Percentiles rank a stretch among this genome's conserved stretches.
These are phyloP conservation scores for Penelope pileata DNA, from an alignment of 2,113 vertebrate species.

Conservation along the genomic window DNA sequence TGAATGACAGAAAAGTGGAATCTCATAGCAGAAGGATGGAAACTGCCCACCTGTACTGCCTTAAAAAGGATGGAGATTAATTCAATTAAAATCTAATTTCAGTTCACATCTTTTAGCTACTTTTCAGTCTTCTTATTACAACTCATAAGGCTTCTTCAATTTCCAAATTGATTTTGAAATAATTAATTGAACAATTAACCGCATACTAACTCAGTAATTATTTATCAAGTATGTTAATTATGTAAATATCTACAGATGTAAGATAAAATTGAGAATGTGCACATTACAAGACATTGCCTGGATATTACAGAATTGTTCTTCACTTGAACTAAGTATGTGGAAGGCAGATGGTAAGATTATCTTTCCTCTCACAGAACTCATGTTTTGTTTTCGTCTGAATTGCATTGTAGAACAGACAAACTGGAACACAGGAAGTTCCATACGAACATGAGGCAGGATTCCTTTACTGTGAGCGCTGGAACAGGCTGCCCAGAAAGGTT, in stretches of 20 bases:
- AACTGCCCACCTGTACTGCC: not conserved
- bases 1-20: not conserved
- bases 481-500: no score
- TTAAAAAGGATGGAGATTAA: not conserved
- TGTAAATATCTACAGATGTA: not conserved
- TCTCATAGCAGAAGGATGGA: not conserved
- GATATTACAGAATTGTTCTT: not conserved
- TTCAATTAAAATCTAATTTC: not conserved
- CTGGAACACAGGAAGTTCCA: no score
- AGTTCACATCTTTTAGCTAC: not conserved
- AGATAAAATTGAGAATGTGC: not conserved
- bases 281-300: no score
- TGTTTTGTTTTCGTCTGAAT: not conserved
- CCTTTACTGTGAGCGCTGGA: no score
- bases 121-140: not conserved
- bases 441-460: no score
- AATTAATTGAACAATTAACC: not conserved
- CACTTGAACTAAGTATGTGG: not conserved
- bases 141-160: not conserved
- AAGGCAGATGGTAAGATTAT: not conserved
- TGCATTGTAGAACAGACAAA: not conserved
- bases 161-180: not conserved
- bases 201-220: not conserved
- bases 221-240: not conserved
- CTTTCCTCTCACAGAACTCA: not conserved